Evolutionary conservation across 2,113 vertebrate genomes (phyloP), one percentile per base, ranked within the genome.

Genomic region (Bucco capensis): DNA sequence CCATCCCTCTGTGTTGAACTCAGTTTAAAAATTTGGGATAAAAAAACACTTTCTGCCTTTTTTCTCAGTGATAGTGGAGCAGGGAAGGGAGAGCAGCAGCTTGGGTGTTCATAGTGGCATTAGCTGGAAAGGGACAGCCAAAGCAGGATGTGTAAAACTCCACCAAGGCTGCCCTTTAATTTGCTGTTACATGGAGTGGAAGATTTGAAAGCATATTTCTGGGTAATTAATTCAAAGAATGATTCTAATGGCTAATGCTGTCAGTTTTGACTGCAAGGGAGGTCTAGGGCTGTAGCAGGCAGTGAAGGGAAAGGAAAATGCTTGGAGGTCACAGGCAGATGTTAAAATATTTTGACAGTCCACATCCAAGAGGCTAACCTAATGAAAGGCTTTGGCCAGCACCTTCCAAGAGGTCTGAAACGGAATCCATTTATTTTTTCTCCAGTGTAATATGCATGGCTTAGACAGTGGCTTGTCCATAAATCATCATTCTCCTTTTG

Each of bases 261-360:
- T 96, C 96, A 94, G 92, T 93, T 97, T 93, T 97, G 94, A 95
- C 92, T 96, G 86, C 60, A 70, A 89, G 95, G 86, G 77, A 90
- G 77, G 88, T 95, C 94, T 92, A 56, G 61, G 87, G 91, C 91
- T 96, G 88, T 19, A 93, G 83, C 60, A 92, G 83, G 90, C 95
- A 91, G 86, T 57, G 81, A 91, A 92, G 85, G 62, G 80, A 95
- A 92, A 95, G 81, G 85, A 90, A 92, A 95, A 87, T 69, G 92
- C 78, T 96, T 92, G 72, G 92, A 95, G 93, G 94, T 95, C 94
- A 81, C 75, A 85, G 78, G 69, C 62, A 79, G 92, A 96, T 93
- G 87, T 93, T 97, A 96, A 97, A 96, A 96, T 96, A 96, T 96
- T 97, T 97, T 97, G 97, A 97, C 97, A 96, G 83, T 74, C 90